Evolutionary conservation across 1,140 invertebrate genomes (phyloP).

Genomic region (Zaprionus ornatus): DNA sequence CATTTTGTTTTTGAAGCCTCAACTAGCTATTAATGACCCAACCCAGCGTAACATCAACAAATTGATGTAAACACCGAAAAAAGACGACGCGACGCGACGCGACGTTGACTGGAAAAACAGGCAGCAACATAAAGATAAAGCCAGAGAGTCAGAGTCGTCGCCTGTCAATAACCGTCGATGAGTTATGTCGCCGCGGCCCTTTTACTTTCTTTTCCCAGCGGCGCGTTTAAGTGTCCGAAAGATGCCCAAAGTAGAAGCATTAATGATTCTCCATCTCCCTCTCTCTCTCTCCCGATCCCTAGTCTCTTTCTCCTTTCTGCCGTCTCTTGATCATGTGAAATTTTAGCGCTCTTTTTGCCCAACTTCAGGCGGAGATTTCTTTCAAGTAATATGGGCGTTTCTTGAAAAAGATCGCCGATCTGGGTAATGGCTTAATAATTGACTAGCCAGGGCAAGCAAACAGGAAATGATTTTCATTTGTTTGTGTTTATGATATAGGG

Average conservation of each 20-base stretch:
- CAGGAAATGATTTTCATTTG: constrained; percentile 18
- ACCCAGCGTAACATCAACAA: constrained; percentile 46
- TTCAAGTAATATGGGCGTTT: constrained; percentile 28
- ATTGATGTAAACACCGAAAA: constrained; percentile 10
- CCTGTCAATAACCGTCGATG: constrained; percentile 66
- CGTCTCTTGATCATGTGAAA: constrained; percentile 47
- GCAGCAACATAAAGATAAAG: constrained; percentile 1
- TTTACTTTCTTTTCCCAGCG: constrained; percentile 74
- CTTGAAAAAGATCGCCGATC: constrained; percentile 27
- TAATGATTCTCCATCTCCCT: constrained; percentile 22
- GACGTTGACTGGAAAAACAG: constrained; percentile 14
- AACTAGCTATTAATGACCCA: constrained; percentile 49
- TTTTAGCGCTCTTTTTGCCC: constrained; percentile 39
- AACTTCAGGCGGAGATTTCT: constrained; percentile 4
- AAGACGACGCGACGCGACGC: constrained; percentile 9
- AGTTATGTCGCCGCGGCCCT: constrained; percentile 70
- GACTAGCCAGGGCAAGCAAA: constrained; percentile 17
- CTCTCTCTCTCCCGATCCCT: background rate
- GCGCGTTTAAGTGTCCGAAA: constrained; percentile 22
- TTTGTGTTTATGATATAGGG: background rate
- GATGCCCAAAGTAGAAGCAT: constrained; percentile 36
- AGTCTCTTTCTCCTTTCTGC: background rate
- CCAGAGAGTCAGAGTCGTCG: constrained; percentile 1
- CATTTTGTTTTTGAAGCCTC: constrained; percentile 47
- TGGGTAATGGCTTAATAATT: constrained; percentile 74